Conservation (phyloP, 2,797 vertebrate genomes). For the Mus spretus region DNA sequence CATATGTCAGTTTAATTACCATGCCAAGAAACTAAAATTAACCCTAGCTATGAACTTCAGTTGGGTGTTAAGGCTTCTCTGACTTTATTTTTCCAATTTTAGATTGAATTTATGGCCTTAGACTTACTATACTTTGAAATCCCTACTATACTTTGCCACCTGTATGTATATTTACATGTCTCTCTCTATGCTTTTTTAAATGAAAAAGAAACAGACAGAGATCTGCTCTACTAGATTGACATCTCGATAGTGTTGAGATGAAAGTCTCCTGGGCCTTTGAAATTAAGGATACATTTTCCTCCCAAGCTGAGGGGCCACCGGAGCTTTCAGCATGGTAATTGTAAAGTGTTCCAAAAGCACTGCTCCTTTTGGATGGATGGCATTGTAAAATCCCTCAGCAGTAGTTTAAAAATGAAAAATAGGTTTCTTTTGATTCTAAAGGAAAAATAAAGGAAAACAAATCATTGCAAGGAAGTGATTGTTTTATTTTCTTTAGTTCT, state of each 20-base stretch:
- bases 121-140: neutral
- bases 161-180: neutral
- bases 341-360: neutral
- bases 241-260: neutral
- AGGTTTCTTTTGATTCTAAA: neutral
- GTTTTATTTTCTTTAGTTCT: conserved; percentile 51
- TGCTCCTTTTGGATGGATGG: neutral
- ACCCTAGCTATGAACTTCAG: neutral
- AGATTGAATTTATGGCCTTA: no score
- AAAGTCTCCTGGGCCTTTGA: neutral
- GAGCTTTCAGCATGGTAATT: neutral
- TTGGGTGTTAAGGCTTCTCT: neutral
- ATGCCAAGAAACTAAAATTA: neutral
- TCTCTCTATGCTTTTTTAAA: neutral
- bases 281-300: neutral
- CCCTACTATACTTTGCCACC: no score
- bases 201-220: neutral
- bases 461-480: conserved; percentile 16
- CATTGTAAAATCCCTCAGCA: neutral
- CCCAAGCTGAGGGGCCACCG: neutral
- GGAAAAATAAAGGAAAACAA: conserved; percentile 28
- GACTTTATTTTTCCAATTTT: neutral
- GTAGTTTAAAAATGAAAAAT: conserved; percentile 28
- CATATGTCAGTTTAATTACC: neutral
- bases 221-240: neutral